These are phyloP conservation scores for Aphelocoma coerulescens DNA, from an alignment of 2,113 vertebrate species.

Conservation along the genomic window DNA sequence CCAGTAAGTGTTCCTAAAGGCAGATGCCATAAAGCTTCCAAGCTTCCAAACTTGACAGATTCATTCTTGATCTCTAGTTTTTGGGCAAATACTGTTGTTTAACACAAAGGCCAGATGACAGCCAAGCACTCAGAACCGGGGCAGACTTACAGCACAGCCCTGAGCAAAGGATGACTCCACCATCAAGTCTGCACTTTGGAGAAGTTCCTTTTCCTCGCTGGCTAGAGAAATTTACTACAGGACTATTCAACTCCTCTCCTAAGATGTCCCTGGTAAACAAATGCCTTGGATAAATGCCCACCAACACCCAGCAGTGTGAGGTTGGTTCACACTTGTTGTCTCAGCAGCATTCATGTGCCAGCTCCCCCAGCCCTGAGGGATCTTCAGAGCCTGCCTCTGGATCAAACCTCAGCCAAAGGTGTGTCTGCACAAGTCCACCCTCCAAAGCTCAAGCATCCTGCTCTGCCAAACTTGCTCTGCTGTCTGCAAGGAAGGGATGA, in stretches of 20 bases:
- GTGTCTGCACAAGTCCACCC: background rate
- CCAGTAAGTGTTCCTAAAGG: background rate
- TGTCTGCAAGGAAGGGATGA: background rate
- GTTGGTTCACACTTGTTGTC: background rate
- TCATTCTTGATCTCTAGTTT: background rate
- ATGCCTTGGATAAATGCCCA: background rate
- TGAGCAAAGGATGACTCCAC: background rate
- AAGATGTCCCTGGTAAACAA: background rate
- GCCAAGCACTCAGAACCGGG: background rate
- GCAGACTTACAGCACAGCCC: background rate
- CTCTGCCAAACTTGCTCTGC: background rate
- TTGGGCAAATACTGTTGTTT: background rate
- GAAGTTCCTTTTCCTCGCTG: background rate
- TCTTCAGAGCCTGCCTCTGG: background rate
- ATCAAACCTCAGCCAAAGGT: background rate
- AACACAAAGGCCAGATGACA: background rate
- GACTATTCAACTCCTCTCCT: background rate
- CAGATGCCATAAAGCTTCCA: background rate
- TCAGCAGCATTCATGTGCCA: background rate
- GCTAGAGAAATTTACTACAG: background rate
- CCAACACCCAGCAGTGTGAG: background rate
- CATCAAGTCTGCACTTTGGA: background rate
- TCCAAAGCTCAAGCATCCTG: background rate
- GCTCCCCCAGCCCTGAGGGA: background rate
- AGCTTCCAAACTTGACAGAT: background rate